A percentile compares a stretch with the other conserved stretches of the same genome.
phyloP scores from a whole-genome alignment of 2,797 vertebrate species.

The Coracias cyanogaster region DNA sequence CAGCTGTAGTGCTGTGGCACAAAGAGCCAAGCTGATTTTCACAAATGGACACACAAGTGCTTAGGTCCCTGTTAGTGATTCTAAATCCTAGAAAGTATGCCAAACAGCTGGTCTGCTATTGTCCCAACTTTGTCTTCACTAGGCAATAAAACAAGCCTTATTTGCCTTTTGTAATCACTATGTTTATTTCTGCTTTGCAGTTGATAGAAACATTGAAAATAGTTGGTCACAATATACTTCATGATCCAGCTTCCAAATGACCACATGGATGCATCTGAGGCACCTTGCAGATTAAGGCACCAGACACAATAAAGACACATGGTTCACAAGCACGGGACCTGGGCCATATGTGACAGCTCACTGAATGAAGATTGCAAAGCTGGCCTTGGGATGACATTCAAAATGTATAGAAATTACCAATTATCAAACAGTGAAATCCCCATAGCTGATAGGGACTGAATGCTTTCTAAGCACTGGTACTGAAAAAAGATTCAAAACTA shows the following conservation, averaged over 20 bases:
- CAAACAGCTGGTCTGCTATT: conserved; percentile 28
- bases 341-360: not conserved
- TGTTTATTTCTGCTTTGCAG: conserved; percentile 34
- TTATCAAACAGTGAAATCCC: not conserved
- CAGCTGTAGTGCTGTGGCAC: not conserved
- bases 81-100: not conserved
- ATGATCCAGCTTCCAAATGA: not conserved
- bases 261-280: not conserved
- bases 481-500: not conserved
- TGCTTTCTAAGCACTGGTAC: not conserved
- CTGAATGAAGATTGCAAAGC: not conserved
- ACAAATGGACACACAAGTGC: not conserved
- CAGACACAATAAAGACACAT: not conserved
- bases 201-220: conserved; percentile 20
- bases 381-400: not conserved
- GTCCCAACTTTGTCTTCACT: conserved; percentile 5
- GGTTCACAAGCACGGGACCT: not conserved
- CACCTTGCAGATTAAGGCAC: not conserved
- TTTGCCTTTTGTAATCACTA: conserved; percentile 2
- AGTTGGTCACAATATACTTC: not conserved
- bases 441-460: not conserved
- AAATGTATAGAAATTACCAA: not conserved
- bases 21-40: conserved; percentile 10
- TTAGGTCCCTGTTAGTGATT: not conserved
- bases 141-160: not conserved